Base-by-base conservation (phyloP, 2,797 vertebrate species). In the Paguma larvata region DNA sequence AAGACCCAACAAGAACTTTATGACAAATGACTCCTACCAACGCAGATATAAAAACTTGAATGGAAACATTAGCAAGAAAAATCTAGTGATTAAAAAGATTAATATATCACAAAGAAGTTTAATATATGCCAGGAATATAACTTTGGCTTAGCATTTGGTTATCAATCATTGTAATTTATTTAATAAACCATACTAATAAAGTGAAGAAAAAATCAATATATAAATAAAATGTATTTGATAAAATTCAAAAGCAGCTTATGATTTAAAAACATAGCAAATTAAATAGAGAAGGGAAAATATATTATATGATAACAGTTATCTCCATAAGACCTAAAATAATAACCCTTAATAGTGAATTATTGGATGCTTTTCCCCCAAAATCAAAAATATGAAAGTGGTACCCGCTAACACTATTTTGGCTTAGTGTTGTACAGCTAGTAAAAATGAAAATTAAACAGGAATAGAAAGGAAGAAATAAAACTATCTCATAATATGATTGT, bases 111-210 rank as follows among this genome's bases (percentile, higher is more conserved):
- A 23, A 84, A 91, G 59, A 70, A 62, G 15, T n/a, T 72, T 51
- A 94, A 10, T 75, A 73, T 73, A 53, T 72, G 16, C 15, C 19
- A 80, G 65, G 18, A 70, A n/a, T 77, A 38, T 25, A 84, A 70
- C 68, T 70, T 38, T 72, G 23, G 25, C 70, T 77, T 78, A 70
- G 6, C 34, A 34, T 78, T 62, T 88, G 62, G 63, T 78, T 91
- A 56, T 38, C 18, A 59, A 56, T 90, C n/a, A 77, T 21, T 51
- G 51, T 18, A 91, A 78, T 46, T 78, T 19, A 88, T 11, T 59
- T 78, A 83, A 46, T 72, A 91, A 88, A 70, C 25, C 19, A 62
- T 34, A 78, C 90, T 63, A 88, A 88, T 23, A 78, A 94, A 96
- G 68, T 38, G 2, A 41, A 78, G 27, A 53, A 53, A 41, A 48